Base-by-base conservation (phyloP, 2,888 invertebrate species). In the Phoenoteleia sp. region DNA sequence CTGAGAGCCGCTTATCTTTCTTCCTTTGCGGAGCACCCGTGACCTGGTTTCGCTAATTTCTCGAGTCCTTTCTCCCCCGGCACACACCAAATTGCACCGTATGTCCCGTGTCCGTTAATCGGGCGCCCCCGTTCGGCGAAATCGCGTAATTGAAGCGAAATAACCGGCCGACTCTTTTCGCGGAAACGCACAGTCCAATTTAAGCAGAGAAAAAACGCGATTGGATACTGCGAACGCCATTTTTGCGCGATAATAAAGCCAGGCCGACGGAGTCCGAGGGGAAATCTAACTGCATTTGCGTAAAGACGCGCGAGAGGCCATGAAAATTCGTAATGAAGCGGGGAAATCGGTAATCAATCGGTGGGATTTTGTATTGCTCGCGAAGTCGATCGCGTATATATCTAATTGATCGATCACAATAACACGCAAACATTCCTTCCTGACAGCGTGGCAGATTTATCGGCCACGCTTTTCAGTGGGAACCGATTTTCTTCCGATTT, bases 51-150 rank as follows among this genome's bases (percentile, higher is more conserved):
- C 56, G 62, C 60, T 66, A 72, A 81, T 77, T 81, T 75, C 81
- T 75, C 81, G 77, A 77, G 58, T 81, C 85, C 85, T 81, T 77
- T 69, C 85, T 77, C 75, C 75, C 79, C 64, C 69, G 45, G 58
- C 23, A 27, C 45, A 33, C 60, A 15, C 71, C 17, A 72, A 71
- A 74, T 72, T 54, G 60, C 72, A 77, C 66, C 77, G 69, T 64
- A 21, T 23, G 39, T 29, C 66, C 66, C 15, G 52, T 11, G 21
- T 15, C 81, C 64, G 79, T 79, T 83, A 83, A 76, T 82, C 77
- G 66, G 45, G 29, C 52, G 67, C 72, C 64, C 60, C 64, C 62
- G 49, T 75, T 81, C 69, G 75, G 36, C 81, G 81, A 75, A 82
- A 69, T 69, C 75, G 54, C 64, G 42, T 72, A 64, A 80, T 72